Evolutionary conservation across 2,888 invertebrate species (phyloP).

Genomic region (Tubulanus polymorphus): DNA sequence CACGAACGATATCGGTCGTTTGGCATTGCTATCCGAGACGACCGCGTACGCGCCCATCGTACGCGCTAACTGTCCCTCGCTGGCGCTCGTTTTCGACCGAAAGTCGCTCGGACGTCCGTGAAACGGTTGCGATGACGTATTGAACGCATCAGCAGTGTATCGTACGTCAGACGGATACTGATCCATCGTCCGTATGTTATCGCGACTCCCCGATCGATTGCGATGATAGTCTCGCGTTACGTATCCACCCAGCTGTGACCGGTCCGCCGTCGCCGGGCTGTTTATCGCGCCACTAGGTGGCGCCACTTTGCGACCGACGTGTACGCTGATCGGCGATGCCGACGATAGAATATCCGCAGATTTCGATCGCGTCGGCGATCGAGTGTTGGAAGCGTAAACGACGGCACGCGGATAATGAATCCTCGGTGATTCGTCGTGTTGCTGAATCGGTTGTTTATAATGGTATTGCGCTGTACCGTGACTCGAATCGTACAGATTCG

Average conservation of each 20-base stretch:
- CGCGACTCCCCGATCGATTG: background rate
- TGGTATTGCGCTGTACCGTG: conserved; percentile 6
- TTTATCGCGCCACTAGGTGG: background rate
- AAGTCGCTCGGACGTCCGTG: background rate
- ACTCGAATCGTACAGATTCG: conserved; percentile 42
- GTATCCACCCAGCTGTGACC: background rate
- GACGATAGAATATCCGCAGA: background rate
- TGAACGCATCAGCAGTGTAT: background rate
- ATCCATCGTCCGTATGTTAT: background rate
- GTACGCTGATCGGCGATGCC: background rate
- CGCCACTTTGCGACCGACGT: background rate
- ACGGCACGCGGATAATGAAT: background rate
- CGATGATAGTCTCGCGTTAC: too few relatives aligned
- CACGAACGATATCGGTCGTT: conserved; percentile 51
- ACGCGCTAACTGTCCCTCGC: background rate
- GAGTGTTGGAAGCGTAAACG: too few relatives aligned
- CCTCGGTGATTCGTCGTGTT: background rate
- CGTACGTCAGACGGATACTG: background rate
- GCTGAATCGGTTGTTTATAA: too few relatives aligned
- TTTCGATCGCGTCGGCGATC: background rate
- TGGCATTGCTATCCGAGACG: background rate
- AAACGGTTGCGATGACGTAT: background rate
- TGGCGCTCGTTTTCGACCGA: background rate
- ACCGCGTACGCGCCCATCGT: background rate
- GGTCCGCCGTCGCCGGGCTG: background rate